Conservation (phyloP, 2,888 invertebrate genomes). For the Pyrrhosoma nymphula region DNA sequence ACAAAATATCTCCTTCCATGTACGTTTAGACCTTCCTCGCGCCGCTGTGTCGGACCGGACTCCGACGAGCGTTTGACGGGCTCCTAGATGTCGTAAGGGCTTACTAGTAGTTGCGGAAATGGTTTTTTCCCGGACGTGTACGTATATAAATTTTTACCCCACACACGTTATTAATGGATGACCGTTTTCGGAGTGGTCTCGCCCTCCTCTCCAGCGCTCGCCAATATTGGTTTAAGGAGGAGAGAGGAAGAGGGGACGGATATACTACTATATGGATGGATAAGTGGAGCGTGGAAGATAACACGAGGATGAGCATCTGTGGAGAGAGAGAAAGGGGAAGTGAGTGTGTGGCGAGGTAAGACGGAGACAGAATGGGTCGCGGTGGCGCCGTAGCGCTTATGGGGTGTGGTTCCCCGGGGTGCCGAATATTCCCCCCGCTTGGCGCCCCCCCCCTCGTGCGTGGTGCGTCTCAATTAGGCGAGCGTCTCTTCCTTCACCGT, state of each 20-base stretch:
- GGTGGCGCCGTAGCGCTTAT: conserved; percentile 10
- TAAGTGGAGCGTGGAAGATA: not conserved
- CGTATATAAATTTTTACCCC: not conserved
- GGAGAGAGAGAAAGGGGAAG: not conserved
- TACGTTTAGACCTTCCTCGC: not conserved
- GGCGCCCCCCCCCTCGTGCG: not conserved
- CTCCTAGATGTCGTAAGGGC: not conserved
- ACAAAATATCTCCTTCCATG: not conserved
- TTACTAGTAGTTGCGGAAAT: not conserved
- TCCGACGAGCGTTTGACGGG: not conserved
- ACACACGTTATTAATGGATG: conserved; percentile 5
- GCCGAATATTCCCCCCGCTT: conserved; percentile 10
- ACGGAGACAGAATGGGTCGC: not conserved
- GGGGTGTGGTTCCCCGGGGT: conserved; percentile 35
- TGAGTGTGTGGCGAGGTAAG: not conserved
- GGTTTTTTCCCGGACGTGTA: not conserved
- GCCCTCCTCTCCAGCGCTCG: not conserved
- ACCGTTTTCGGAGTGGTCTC: not conserved
- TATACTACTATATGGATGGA: too few species aligned
- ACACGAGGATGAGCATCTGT: not conserved
- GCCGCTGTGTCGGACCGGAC: not conserved
- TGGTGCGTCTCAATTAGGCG: conserved; percentile 25
- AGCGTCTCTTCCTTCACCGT: not conserved
- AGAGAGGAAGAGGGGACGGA: not conserved
- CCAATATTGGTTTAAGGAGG: conserved; percentile 30